Evolutionary conservation across 2,113 vertebrate genomes (phyloP).

Genomic region (Channa argus): DNA sequence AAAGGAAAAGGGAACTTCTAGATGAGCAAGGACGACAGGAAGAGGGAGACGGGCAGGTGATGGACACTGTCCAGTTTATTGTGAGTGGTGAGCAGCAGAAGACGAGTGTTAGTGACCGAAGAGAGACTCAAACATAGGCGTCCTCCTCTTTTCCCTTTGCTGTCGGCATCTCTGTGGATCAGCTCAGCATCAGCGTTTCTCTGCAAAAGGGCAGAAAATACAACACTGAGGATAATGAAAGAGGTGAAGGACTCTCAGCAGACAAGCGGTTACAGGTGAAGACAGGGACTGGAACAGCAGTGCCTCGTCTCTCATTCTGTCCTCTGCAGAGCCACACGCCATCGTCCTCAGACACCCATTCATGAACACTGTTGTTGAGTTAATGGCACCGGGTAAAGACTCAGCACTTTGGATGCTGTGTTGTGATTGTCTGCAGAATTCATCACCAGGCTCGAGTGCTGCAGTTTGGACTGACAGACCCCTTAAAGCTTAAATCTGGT

Average conservation of each 20-base stretch:
- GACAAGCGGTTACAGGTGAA: neutral
- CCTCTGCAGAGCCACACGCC: no score
- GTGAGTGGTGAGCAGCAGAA: no score
- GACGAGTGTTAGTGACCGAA: neutral
- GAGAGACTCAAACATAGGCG: conserved; percentile 40
- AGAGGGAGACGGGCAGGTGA: neutral
- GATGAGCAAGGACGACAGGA: neutral
- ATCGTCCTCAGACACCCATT: no score
- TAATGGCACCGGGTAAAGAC: no score
- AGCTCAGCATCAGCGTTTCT: neutral
- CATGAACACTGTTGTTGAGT: no score
- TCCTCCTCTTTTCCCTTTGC: conserved; percentile 31
- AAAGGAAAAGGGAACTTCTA: neutral
- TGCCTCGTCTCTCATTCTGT: no score
- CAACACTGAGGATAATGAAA: conserved; percentile 7
- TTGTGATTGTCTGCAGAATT: no score
- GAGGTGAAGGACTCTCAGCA: neutral
- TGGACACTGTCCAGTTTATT: neutral
- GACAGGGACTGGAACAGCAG: neutral
- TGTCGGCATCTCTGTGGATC: conserved; percentile 9
- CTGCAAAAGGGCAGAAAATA: conserved; percentile 52
- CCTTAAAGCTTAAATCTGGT: neutral
- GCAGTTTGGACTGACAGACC: no score
- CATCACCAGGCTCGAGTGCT: no score
- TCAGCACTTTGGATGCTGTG: no score